A percentile compares a stretch with the other conserved stretches of the same genome.
phyloP scores from a whole-genome alignment of 37 sponge, comb jelly and placozoan genomes.

The Trichoplax adhaerens region DNA sequence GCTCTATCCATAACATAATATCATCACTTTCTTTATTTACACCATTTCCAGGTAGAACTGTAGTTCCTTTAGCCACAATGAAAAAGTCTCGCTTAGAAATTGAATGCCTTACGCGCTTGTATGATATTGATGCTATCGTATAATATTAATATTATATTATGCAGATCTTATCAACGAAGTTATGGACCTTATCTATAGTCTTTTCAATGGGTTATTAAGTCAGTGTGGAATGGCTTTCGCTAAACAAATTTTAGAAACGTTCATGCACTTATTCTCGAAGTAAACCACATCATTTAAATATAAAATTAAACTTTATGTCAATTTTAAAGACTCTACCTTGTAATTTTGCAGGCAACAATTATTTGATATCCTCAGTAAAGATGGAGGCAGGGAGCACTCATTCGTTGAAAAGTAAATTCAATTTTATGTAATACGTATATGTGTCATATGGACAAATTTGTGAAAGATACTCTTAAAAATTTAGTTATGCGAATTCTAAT shows the following conservation, averaged over 20 bases:
- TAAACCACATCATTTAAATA: neutral
- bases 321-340: too few relatives aligned
- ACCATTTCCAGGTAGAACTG: neutral
- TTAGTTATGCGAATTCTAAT: too few relatives aligned
- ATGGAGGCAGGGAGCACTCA: conserved; percentile 7
- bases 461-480: too few relatives aligned
- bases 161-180: conserved; percentile 35
- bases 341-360: too few relatives aligned
- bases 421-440: neutral
- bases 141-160: neutral
- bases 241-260: conserved; percentile 41
- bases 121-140: too few relatives aligned
- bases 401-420: conserved; percentile 59
- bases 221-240: conserved; percentile 41
- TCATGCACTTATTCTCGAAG: conserved; percentile 48
- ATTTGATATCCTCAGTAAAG: too few relatives aligned
- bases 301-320: too few relatives aligned
- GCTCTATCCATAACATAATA: conserved; percentile 17
- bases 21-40: conserved; percentile 32
- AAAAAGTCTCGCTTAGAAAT: too few relatives aligned
- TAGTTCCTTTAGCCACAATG: too few relatives aligned
- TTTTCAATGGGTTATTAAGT: conserved; percentile 30
- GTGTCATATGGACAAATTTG: neutral
- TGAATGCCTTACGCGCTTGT: too few relatives aligned
- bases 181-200: conserved; percentile 46